Percentiles rank a stretch among this genome's conserved stretches.
Conservation (phyloP, 1,140 invertebrate species). For the Bombyx mandarina region DNA sequence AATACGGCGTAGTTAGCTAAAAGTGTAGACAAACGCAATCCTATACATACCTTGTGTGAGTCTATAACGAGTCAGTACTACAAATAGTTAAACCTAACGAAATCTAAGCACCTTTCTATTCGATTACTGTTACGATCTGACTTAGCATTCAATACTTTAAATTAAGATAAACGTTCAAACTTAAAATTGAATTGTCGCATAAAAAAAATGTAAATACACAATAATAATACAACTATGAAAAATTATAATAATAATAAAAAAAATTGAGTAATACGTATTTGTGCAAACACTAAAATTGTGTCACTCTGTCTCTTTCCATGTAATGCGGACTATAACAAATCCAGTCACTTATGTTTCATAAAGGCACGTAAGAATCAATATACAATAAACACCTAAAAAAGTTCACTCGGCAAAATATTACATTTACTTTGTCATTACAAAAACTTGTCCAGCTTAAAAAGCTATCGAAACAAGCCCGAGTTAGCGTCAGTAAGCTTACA, state of each 20-base stretch:
- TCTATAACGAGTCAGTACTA: conserved; percentile 34
- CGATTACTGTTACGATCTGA: conserved; percentile 60
- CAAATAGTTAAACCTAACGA: conserved; percentile 58
- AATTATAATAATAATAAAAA: conserved; percentile 31
- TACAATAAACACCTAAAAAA: conserved; percentile 43
- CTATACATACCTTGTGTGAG: conserved; percentile 29
- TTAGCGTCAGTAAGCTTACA: too few relatives aligned
- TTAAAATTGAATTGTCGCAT: conserved; percentile 52
- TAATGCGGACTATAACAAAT: conserved; percentile 56
- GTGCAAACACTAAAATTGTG: conserved; percentile 56
- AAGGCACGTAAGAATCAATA: conserved; percentile 67
- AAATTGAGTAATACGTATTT: conserved; percentile 55
- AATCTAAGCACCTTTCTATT: conserved; percentile 70
- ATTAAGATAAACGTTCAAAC: conserved; percentile 51
- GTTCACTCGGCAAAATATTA: conserved; percentile 25
- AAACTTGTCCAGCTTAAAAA: conserved; percentile 13
- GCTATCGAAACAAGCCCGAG: conserved; percentile 5
- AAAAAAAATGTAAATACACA: conserved; percentile 37
- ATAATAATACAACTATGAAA: conserved; percentile 33
- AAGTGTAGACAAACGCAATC: conserved; percentile 13
- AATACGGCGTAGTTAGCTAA: conserved; percentile 8
- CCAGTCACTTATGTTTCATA: conserved; percentile 54
- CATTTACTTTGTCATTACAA: conserved; percentile 1
- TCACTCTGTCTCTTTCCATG: conserved; percentile 34
- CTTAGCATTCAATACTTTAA: conserved; percentile 60